Evolutionary conservation across 1,140 invertebrate species (phyloP).

Genomic region (Tetranychus urticae): DNA sequence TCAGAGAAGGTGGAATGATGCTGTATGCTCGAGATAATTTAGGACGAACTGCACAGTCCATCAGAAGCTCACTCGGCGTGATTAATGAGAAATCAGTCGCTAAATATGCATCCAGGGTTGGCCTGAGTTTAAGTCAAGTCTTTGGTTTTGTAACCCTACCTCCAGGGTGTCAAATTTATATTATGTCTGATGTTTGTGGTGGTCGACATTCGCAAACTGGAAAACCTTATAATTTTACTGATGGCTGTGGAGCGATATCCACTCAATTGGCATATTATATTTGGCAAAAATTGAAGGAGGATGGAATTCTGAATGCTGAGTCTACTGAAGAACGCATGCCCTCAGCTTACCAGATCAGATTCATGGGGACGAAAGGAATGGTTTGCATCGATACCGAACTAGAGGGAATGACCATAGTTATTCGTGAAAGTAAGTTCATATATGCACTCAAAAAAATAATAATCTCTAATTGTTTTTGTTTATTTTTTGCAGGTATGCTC

Average conservation of each 20-base stretch:
- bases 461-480: no score
- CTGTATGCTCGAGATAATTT: conserved; percentile 14
- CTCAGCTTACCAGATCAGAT: conserved; percentile 14
- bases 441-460: no score
- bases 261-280: conserved; percentile 7
- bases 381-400: conserved; percentile 9
- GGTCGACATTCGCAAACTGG: background rate
- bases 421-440: conserved; percentile 10
- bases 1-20: conserved; percentile 17
- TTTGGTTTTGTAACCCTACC: conserved; percentile 43
- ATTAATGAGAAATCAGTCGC: conserved; percentile 15
- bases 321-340: background rate
- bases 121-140: conserved; percentile 28
- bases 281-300: conserved; percentile 1
- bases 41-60: conserved; percentile 1
- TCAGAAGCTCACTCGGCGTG: conserved; percentile 14
- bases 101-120: conserved; percentile 18
- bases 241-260: conserved; percentile 16
- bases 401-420: conserved; percentile 5
- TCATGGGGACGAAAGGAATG: conserved; percentile 15
- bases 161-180: conserved; percentile 19
- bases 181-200: conserved; percentile 6
- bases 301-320: background rate
- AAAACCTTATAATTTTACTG: conserved; percentile 14
- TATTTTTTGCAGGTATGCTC: conserved; percentile 3